phyloP scores from a whole-genome alignment of 1,140 invertebrate species.

The Euglossa dilemma region DNA sequence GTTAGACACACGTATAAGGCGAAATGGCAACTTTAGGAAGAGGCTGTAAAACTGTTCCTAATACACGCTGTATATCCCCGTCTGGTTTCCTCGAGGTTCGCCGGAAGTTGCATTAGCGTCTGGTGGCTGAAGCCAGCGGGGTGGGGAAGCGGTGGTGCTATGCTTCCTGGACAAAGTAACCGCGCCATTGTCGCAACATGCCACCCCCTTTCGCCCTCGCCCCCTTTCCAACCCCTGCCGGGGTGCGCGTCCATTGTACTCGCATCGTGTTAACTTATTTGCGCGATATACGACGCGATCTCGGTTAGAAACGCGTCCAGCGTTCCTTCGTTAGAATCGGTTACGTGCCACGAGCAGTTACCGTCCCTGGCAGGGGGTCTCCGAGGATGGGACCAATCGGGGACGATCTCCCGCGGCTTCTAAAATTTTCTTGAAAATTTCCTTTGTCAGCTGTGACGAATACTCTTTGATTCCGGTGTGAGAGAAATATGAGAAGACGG shows the following conservation, averaged over 20 bases:
- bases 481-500: too few species aligned
- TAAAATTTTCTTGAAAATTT: neutral
- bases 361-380: neutral
- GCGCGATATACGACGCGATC: slow-evolving; percentile 43
- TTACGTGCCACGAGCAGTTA: neutral
- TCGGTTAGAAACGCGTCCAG: slow-evolving; percentile 6
- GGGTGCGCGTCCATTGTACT: slow-evolving; percentile 54
- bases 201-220: slow-evolving; percentile 33
- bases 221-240: slow-evolving; percentile 17
- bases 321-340: slow-evolving; percentile 17
- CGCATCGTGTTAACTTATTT: slow-evolving; percentile 65
- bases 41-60: slow-evolving; percentile 45
- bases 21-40: too few species aligned
- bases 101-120: slow-evolving; percentile 73
- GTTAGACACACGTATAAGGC: too few species aligned
- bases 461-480: too few species aligned
- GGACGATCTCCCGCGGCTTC: neutral
- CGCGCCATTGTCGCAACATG: slow-evolving; percentile 70
- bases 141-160: slow-evolving; percentile 46
- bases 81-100: slow-evolving; percentile 44
- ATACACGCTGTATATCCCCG: slow-evolving; percentile 21
- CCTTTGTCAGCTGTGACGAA: too few species aligned
- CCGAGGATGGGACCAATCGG: neutral
- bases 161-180: slow-evolving; percentile 73
- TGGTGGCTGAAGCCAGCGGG: slow-evolving; percentile 56